Conservation (phyloP, 2,888 invertebrate genomes). For the Machimus rusticus region DNA sequence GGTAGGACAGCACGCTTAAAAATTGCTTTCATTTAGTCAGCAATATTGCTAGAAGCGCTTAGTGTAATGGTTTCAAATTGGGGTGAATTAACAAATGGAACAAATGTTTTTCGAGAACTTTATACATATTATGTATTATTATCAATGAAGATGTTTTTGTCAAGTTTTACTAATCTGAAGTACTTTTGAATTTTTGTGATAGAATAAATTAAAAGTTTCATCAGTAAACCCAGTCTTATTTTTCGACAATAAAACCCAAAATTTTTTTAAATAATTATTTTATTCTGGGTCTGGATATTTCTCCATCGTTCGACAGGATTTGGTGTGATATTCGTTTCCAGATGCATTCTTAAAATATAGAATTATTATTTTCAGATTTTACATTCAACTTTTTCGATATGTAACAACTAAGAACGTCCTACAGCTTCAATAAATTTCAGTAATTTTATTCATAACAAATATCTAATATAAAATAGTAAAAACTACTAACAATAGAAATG, state of each 20-base stretch:
- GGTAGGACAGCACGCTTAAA: constrained; percentile 34
- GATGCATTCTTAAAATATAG: background rate
- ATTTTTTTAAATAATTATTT: background rate
- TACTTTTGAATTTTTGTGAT: background rate
- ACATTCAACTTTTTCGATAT: background rate
- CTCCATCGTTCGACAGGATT: too few relatives aligned
- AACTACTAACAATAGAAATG: too few relatives aligned
- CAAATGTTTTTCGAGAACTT: background rate
- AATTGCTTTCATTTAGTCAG: background rate
- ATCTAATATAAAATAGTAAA: too few relatives aligned
- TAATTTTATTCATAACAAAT: too few relatives aligned
- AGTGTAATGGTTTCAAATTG: background rate
- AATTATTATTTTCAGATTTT: background rate
- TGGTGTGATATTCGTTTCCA: too few relatives aligned
- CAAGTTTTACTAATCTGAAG: background rate
- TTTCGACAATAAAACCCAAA: background rate
- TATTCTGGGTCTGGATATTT: background rate
- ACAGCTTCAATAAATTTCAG: too few relatives aligned
- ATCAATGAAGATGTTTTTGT: background rate
- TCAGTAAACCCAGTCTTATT: background rate
- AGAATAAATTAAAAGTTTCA: background rate
- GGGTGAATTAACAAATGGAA: background rate
- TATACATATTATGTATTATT: background rate
- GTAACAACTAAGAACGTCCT: background rate
- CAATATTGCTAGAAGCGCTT: background rate